phyloP scores from a whole-genome alignment of 2,888 invertebrate genomes.

The Orchesellides sinensis region DNA sequence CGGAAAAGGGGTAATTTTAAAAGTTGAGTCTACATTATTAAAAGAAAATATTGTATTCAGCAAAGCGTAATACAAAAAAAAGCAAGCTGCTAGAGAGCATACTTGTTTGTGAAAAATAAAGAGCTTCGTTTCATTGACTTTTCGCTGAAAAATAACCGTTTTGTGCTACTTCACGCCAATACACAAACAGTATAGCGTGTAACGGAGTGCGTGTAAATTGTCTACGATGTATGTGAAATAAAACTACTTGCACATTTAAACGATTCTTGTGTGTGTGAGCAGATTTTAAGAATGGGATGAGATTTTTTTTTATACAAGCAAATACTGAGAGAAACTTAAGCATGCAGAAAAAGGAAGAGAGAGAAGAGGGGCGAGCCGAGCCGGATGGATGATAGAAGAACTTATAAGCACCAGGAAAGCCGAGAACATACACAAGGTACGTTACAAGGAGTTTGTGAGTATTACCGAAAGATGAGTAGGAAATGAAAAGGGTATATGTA shows the following conservation, averaged over 20 bases:
- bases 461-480: not conserved
- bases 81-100: too few relatives aligned
- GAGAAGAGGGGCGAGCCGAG: constrained; percentile 39
- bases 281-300: constrained; percentile 48
- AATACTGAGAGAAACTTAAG: not conserved
- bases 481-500: not conserved
- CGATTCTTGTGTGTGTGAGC: constrained; percentile 32
- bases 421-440: constrained; percentile 44
- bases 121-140: too few relatives aligned
- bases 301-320: not conserved
- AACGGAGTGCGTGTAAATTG: not conserved
- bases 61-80: too few relatives aligned
- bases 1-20: too few relatives aligned
- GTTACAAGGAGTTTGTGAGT: not conserved
- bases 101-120: too few relatives aligned
- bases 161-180: too few relatives aligned
- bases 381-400: too few relatives aligned
- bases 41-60: too few relatives aligned
- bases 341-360: constrained; percentile 37
- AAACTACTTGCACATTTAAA: constrained; percentile 4
- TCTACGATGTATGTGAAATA: not conserved
- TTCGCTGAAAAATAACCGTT: too few relatives aligned
- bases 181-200: not conserved
- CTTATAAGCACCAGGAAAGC: constrained; percentile 32
- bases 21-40: not conserved